A percentile compares a stretch with the other conserved stretches of the same genome.
Evolutionary conservation across 2,888 invertebrate species (phyloP).

Genomic region (Lampropteryx suffumata): DNA sequence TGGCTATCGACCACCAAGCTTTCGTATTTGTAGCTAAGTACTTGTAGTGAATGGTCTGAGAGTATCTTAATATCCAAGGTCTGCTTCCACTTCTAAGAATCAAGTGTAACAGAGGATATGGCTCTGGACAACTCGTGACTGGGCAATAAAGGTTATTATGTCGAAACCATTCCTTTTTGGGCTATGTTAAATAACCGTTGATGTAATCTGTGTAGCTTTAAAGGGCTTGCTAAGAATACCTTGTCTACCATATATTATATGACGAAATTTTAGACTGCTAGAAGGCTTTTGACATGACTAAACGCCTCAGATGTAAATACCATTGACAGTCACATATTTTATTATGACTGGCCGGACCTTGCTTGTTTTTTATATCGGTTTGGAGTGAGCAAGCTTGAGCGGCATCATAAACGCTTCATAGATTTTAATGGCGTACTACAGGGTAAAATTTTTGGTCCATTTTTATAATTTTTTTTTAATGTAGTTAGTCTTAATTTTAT

Average conservation of each 20-base stretch:
- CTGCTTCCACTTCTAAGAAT: slow-evolving; percentile 34
- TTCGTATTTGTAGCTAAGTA: neutral
- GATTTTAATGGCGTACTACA: neutral
- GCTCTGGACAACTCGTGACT: slow-evolving; percentile 43
- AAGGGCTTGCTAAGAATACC: slow-evolving; percentile 8
- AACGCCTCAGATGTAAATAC: too few species aligned
- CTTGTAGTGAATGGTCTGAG: slow-evolving; percentile 20
- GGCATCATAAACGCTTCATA: too few species aligned
- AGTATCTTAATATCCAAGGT: slow-evolving; percentile 42
- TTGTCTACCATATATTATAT: slow-evolving; percentile 3
- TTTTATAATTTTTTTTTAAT: too few species aligned
- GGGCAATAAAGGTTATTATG: slow-evolving; percentile 38
- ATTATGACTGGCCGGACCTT: too few species aligned
- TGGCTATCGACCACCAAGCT: neutral
- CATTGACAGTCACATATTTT: too few species aligned
- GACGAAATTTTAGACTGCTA: too few species aligned
- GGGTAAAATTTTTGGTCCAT: neutral
- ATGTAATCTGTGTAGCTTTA: slow-evolving; percentile 15
- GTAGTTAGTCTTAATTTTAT: too few species aligned
- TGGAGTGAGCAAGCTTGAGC: too few species aligned
- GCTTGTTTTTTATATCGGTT: too few species aligned
- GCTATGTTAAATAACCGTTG: slow-evolving; percentile 29
- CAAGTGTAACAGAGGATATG: slow-evolving; percentile 37
- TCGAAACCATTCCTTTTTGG: slow-evolving; percentile 40
- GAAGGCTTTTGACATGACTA: too few species aligned